phyloP scores from a whole-genome alignment of 1,140 invertebrate genomes.

The Listronotus bonariensis region DNA sequence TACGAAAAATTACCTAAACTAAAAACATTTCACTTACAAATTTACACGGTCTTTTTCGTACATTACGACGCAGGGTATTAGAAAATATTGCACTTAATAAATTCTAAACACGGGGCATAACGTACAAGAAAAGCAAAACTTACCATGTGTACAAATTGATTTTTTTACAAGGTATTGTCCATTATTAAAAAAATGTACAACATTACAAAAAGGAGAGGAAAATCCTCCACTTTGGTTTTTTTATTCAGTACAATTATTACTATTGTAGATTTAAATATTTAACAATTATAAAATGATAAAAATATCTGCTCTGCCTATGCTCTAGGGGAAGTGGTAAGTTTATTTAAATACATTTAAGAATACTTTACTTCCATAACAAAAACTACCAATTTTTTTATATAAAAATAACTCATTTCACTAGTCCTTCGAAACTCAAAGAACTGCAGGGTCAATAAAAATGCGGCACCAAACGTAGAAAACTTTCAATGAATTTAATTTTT shows the following conservation, averaged over 20 bases:
- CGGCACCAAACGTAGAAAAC: conserved; percentile 1
- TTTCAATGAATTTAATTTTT: conserved; percentile 13
- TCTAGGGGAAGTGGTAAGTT: conserved; percentile 41
- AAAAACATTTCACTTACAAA: conserved; percentile 41
- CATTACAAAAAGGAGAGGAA: conserved; percentile 11
- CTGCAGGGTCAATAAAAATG: not conserved
- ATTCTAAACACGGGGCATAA: too few species aligned
- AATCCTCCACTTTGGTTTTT: conserved; percentile 24
- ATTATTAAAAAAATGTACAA: conserved; percentile 23
- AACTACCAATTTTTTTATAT: conserved; percentile 23
- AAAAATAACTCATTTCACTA: conserved; percentile 21
- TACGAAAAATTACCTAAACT: conserved; percentile 22
- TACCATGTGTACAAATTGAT: not conserved
- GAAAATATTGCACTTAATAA: not conserved
- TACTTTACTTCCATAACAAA: conserved; percentile 25
- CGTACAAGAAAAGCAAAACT: too few species aligned
- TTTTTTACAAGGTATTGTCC: conserved; percentile 9
- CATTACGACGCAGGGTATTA: conserved; percentile 24
- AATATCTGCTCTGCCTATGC: conserved; percentile 54
- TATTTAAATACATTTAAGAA: conserved; percentile 44
- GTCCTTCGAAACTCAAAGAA: conserved; percentile 21
- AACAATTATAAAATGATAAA: conserved; percentile 48
- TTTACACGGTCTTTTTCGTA: conserved; percentile 21
- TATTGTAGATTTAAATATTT: conserved; percentile 37
- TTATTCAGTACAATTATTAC: conserved; percentile 9